Percentiles rank a stretch among this genome's conserved stretches.
Conservation (phyloP, 1,140 invertebrate species). For the Neomicropteryx cornuta region DNA sequence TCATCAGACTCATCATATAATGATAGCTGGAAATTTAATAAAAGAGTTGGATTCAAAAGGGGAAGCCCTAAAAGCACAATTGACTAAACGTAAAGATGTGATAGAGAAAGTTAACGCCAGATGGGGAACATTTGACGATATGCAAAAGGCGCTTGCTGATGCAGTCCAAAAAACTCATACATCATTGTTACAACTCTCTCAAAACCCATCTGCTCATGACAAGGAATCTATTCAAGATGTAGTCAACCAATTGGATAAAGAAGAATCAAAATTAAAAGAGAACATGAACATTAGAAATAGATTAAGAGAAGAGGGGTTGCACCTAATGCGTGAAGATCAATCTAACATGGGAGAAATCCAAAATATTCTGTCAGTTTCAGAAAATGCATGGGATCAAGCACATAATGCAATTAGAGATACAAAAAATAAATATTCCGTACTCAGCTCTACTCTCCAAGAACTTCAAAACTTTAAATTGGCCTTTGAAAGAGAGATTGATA, state of each 20-base stretch:
- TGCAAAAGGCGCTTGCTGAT: constrained; percentile 52
- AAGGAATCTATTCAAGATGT: constrained; percentile 47
- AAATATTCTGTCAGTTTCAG: constrained; percentile 59
- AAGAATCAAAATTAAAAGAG: constrained; percentile 33
- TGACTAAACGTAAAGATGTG: constrained; percentile 51
- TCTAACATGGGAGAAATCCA: constrained; percentile 67
- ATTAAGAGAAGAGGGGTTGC: constrained; percentile 52
- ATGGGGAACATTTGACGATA: constrained; percentile 55
- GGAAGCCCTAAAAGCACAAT: constrained; percentile 48
- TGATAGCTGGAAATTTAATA: constrained; percentile 56
- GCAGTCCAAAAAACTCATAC: constrained; percentile 48
- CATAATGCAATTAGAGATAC: constrained; percentile 63
- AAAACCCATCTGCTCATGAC: constrained; percentile 45
- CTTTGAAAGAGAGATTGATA: constrained; percentile 54
- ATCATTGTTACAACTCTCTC: constrained; percentile 39
- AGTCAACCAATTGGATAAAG: constrained; percentile 36
- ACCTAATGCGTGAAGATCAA: constrained; percentile 71
- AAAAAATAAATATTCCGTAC: constrained; percentile 59
- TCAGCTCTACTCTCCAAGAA: constrained; percentile 62
- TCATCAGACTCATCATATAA: constrained; percentile 50
- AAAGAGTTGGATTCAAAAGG: constrained; percentile 59
- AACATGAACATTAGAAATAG: constrained; percentile 35
- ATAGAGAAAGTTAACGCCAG: constrained; percentile 55
- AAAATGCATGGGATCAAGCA: constrained; percentile 69
- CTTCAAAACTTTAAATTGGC: constrained; percentile 60